A percentile compares a stretch with the other conserved stretches of the same genome.
Evolutionary conservation across 2,888 invertebrate genomes (phyloP).

Genomic region (Bimastos eiseni): DNA sequence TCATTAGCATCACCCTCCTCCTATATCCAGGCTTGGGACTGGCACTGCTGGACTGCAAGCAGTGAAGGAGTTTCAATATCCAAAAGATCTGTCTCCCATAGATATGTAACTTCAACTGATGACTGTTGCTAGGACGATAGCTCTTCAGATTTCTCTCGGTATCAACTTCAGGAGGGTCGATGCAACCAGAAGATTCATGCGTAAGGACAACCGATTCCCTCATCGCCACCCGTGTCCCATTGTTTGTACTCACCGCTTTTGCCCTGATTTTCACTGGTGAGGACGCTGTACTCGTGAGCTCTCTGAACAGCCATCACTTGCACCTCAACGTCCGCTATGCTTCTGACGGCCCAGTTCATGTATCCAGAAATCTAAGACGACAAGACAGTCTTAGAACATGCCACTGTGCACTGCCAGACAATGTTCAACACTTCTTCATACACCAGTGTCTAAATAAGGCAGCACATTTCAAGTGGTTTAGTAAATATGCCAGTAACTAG

Average conservation of each 20-base stretch:
- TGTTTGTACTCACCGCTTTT: slow-evolving; percentile 20
- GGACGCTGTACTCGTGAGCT: slow-evolving; percentile 64
- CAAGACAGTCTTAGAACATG: background rate
- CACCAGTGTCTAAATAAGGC: background rate
- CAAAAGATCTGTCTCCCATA: no score
- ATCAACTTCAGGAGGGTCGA: background rate
- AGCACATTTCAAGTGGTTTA: background rate
- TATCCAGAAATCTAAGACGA: slow-evolving; percentile 29
- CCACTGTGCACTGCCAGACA: no score
- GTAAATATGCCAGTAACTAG: background rate
- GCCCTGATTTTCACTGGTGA: slow-evolving; percentile 36
- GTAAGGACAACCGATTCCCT: background rate
- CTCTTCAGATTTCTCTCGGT: no score
- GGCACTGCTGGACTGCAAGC: no score
- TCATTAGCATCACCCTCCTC: no score
- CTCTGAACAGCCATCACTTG: slow-evolving; percentile 80
- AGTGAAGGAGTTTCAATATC: no score
- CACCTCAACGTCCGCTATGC: slow-evolving; percentile 80
- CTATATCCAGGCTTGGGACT: no score
- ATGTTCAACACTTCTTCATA: background rate
- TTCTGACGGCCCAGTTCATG: slow-evolving; percentile 82
- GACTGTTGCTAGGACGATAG: no score
- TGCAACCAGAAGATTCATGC: background rate
- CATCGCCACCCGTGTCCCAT: background rate
- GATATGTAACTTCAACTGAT: no score